phyloP scores from a whole-genome alignment of 2,797 vertebrate species.

The Molossus alvarezi region DNA sequence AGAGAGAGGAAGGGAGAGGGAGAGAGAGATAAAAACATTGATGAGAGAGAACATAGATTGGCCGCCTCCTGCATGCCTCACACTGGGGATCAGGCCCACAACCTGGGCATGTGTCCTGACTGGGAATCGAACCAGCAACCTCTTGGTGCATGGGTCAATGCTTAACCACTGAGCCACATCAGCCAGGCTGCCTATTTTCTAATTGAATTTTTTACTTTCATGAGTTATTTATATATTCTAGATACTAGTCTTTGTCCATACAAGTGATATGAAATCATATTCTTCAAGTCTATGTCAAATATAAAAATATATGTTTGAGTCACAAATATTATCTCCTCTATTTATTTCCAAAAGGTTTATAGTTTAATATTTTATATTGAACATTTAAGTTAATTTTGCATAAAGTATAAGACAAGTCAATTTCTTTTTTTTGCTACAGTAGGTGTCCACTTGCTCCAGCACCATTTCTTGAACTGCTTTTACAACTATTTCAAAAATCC shows the following conservation, averaged over 20 bases:
- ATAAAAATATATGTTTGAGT: background rate
- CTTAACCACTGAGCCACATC: no score
- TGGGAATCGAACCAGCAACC: no score
- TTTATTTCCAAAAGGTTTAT: background rate
- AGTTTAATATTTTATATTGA: conserved; percentile 35
- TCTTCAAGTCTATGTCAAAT: background rate
- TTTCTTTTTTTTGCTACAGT: background rate
- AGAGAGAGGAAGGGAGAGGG: no score
- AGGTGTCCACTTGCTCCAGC: background rate
- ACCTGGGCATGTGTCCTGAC: no score
- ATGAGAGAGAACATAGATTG: no score
- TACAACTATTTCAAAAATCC: background rate
- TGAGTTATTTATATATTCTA: background rate
- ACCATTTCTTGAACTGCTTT: background rate
- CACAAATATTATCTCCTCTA: background rate
- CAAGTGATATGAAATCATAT: background rate
- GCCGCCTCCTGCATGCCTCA: no score
- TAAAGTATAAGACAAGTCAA: background rate
- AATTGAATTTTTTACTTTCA: conserved; percentile 37
- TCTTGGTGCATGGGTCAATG: no score
- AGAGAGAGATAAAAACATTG: no score
- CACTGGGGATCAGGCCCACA: no score
- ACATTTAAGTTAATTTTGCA: background rate
- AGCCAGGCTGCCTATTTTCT: background rate
- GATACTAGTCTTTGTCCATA: background rate